A percentile compares a stretch with the other conserved stretches of the same genome.
These are phyloP conservation scores for Macropis europaea DNA, from an alignment of 2,888 invertebrate genomes.

Conservation along the genomic window DNA sequence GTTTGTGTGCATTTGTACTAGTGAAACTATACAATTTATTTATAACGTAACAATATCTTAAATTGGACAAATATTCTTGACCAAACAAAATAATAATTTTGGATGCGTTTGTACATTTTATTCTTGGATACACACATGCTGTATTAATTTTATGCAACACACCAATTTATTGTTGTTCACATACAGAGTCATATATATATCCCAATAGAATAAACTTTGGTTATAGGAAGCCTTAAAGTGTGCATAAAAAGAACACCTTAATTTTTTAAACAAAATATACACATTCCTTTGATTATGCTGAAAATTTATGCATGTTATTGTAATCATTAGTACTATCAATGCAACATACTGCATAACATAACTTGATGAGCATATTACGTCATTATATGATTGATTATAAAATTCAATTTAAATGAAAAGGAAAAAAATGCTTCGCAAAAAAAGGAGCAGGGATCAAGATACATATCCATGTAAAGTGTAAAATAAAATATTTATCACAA, in stretches of 20 bases:
- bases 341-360: not conserved
- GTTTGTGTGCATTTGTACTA: constrained; percentile 12
- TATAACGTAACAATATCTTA: not conserved
- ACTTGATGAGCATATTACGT: constrained; percentile 4
- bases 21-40: not conserved
- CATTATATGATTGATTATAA: no score
- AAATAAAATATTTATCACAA: not conserved
- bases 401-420: not conserved
- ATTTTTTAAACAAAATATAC: not conserved
- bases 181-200: constrained; percentile 25
- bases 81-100: constrained; percentile 6
- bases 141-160: not conserved
- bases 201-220: constrained; percentile 4
- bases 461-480: not conserved
- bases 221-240: not conserved
- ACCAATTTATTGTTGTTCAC: constrained; percentile 11
- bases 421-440: not conserved
- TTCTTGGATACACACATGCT: not conserved
- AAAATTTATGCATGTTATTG: constrained; percentile 5
- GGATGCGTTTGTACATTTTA: not conserved
- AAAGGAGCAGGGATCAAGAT: not conserved
- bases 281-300: not conserved
- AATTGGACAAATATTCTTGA: not conserved
- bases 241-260: not conserved
- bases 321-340: not conserved